Conservation (phyloP, 2,113 vertebrate species). For the Odobenus rosmarus region DNA sequence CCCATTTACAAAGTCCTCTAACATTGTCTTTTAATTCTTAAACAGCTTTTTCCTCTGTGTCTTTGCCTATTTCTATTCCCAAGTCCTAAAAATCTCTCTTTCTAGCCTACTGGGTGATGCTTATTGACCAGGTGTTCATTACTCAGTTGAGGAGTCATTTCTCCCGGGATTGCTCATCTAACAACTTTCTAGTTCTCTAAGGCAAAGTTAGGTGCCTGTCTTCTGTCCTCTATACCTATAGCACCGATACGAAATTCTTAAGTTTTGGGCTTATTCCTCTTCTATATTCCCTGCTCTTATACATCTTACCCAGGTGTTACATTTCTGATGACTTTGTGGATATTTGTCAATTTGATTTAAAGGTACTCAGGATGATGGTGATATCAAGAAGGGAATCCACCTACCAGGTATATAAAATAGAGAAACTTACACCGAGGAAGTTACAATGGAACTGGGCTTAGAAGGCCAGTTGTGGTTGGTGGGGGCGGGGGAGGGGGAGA, state of each 20-base stretch:
- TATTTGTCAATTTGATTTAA: constrained; percentile 11
- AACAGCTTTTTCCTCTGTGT: neutral
- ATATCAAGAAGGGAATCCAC: neutral
- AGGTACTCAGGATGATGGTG: neutral
- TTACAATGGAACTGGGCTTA: constrained; percentile 4
- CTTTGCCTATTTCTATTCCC: constrained; percentile 35
- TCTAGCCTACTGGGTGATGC: neutral
- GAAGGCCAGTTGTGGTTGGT: neutral
- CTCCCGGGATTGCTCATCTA: constrained; percentile 6
- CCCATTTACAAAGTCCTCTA: neutral
- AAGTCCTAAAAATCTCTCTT: neutral
- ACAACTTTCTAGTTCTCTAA: neutral
- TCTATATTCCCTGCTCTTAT: neutral
- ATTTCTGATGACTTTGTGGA: neutral
- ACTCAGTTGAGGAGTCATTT: constrained; percentile 54
- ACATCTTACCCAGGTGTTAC: neutral
- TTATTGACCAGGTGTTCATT: constrained; percentile 20
- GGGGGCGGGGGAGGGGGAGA: neutral
- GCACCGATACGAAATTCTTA: neutral
- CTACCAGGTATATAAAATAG: neutral
- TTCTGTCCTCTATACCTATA: neutral
- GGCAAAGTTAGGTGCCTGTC: neutral
- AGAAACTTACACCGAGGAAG: neutral
- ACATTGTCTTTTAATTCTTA: constrained; percentile 35
- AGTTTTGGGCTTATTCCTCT: neutral